A percentile compares a stretch with the other conserved stretches of the same genome.
These are phyloP conservation scores for Desmodus rotundus DNA, from an alignment of 2,113 vertebrate species.

Conservation along the genomic window DNA sequence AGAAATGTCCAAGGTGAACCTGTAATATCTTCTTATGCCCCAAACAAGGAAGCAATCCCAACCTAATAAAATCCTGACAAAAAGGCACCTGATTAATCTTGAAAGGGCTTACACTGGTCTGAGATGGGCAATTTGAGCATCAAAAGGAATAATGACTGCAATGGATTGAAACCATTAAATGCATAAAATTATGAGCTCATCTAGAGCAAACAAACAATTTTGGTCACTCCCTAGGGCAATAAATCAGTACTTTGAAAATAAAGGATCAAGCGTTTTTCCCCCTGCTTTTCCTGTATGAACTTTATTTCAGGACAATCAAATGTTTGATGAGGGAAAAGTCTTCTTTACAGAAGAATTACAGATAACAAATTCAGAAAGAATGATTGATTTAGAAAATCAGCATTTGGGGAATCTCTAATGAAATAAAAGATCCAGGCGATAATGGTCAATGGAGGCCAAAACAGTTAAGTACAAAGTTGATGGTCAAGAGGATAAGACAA, in stretches of 20 bases:
- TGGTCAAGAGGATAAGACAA: neutral
- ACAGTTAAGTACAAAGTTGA: neutral
- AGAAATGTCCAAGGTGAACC: neutral
- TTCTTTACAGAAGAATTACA: neutral
- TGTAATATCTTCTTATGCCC: neutral
- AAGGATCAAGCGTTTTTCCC: neutral
- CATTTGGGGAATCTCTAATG: neutral
- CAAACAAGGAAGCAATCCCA: neutral
- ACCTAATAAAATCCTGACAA: neutral
- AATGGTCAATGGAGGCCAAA: neutral
- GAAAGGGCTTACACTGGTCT: neutral
- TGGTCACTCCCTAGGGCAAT: neutral
- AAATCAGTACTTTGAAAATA: conserved; percentile 32
- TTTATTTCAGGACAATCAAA: conserved; percentile 14
- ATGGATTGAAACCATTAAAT: conserved; percentile 5
- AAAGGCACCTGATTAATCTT: neutral
- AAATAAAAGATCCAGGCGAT: neutral
- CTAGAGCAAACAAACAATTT: neutral
- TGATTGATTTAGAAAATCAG: conserved; percentile 17
- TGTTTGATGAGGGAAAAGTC: neutral
- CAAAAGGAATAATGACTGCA: neutral
- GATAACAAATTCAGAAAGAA: neutral
- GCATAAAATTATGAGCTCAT: neutral
- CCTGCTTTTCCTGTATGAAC: neutral
- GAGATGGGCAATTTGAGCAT: conserved; percentile 1